Percentiles rank a stretch among this genome's conserved stretches.
phyloP scores from a whole-genome alignment of 2,888 invertebrate genomes.

The Tanypteryx hageni region DNA sequence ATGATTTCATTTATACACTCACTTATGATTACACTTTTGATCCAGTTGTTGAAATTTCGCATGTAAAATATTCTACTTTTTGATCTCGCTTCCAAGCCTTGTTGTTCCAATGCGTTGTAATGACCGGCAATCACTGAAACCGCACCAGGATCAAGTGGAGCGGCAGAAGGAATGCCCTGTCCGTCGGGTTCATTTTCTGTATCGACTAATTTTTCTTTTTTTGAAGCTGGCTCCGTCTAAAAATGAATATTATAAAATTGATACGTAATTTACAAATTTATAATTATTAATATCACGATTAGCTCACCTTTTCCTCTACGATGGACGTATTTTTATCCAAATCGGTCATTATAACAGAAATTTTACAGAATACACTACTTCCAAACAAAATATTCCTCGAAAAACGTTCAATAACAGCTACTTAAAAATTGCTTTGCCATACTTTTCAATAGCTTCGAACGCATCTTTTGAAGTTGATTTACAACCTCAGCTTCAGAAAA shows the following conservation, averaged over 20 bases:
- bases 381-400: too few relatives aligned
- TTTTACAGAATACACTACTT: too few relatives aligned
- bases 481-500: too few relatives aligned
- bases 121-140: conserved; percentile 87
- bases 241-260: not conserved
- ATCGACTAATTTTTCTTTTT: not conserved
- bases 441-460: too few relatives aligned
- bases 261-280: not conserved
- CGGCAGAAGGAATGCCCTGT: not conserved
- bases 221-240: not conserved
- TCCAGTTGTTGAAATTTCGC: conserved; percentile 99
- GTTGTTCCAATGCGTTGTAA: conserved; percentile 93
- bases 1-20: conserved; percentile 73
- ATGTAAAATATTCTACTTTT: conserved; percentile 95
- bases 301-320: not conserved
- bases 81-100: conserved; percentile 86
- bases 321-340: too few relatives aligned
- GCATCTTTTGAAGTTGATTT: too few relatives aligned
- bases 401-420: too few relatives aligned
- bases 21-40: conserved; percentile 96
- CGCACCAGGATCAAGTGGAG: not conserved
- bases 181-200: not conserved
- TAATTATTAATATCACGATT: not conserved
- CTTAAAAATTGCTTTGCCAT: too few relatives aligned
- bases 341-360: too few relatives aligned